Percentiles rank a stretch among this genome's conserved stretches.
Evolutionary conservation across 2,797 vertebrate species (phyloP).

Genomic region (Dicrostonyx torquatus): DNA sequence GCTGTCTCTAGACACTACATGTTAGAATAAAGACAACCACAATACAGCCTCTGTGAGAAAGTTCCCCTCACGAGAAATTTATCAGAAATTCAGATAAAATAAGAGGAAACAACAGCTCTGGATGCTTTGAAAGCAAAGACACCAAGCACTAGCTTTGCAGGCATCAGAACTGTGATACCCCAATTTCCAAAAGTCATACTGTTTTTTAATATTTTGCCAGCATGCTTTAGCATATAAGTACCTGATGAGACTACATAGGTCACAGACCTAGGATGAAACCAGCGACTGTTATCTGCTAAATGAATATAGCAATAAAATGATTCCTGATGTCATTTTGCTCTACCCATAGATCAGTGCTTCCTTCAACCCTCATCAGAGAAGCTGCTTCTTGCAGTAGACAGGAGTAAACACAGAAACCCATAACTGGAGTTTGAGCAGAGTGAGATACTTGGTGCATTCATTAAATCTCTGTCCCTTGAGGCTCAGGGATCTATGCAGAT

Average conservation of each 20-base stretch:
- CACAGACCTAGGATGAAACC: not conserved
- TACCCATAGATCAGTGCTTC: too few species aligned
- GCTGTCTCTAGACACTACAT: not conserved
- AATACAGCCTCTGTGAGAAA: not conserved
- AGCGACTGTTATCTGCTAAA: not conserved
- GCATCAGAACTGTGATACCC: not conserved
- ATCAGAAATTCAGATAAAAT: not conserved
- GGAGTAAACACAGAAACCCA: not conserved
- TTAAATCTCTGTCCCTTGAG: not conserved
- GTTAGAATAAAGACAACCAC: not conserved
- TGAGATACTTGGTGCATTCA: not conserved
- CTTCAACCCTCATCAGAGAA: too few species aligned
- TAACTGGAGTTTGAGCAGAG: not conserved
- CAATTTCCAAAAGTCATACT: not conserved
- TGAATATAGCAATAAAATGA: not conserved
- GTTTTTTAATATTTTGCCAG: not conserved
- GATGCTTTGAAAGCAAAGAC: not conserved
- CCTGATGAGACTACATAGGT: not conserved
- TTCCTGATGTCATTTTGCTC: not conserved
- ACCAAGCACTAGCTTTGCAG: not conserved
- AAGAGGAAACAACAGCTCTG: not conserved
- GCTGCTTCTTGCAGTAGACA: not conserved
- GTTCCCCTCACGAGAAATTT: not conserved
- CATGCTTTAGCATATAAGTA: not conserved
- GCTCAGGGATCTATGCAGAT: not conserved